Base-by-base conservation (phyloP, 2,888 invertebrate species). In the Cosmia pyralina region DNA sequence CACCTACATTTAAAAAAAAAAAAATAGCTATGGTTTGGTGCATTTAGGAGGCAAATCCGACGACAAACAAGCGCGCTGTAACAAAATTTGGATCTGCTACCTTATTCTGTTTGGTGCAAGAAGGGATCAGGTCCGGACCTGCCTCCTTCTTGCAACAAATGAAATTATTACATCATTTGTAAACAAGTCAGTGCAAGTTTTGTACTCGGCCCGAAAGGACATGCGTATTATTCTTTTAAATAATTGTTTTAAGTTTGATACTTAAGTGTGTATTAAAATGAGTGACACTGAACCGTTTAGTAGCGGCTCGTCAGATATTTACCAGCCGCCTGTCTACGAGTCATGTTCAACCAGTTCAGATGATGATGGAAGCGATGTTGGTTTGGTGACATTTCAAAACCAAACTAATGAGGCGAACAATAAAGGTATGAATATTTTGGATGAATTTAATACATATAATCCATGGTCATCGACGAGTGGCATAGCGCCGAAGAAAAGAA, bases 371-470 rank as follows among this genome's bases (percentile, higher is more conserved):
- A 48, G 19, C 4, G 10, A 50, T 50, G 10, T 50, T 19, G 10
- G 4, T 50, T 50, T 50, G 50, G 19, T 15, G 13, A 46, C 46
- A 46, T 46, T 15, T 46, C 46, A 46, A 46, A 46, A 46, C 46
- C 46, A 46, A 46, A 15, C 46, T 46, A 46, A 46, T 64, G 64
- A 64, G 64, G 38, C 13, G 1, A 64, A 52, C 50, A 38, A 64
- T 64, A 1, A 50, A 64, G 50, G 50, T 38, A 64, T 22, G n/a
- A 64, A 64, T 64, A 64, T 64, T 64, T 64, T 13, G 64, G 38
- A 64, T 64, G 52, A 64, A 64, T 64, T n/a, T 64, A 52, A 52
- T 64, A 64, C 13, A 64, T 8, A 64, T 64, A 38, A 64, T 64
- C 50, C 64, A 6, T 4, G 64, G 38, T 50, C 64, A 10, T 64